Base-by-base conservation (phyloP, 2,888 invertebrate genomes). In the Drosophila anomelani region DNA sequence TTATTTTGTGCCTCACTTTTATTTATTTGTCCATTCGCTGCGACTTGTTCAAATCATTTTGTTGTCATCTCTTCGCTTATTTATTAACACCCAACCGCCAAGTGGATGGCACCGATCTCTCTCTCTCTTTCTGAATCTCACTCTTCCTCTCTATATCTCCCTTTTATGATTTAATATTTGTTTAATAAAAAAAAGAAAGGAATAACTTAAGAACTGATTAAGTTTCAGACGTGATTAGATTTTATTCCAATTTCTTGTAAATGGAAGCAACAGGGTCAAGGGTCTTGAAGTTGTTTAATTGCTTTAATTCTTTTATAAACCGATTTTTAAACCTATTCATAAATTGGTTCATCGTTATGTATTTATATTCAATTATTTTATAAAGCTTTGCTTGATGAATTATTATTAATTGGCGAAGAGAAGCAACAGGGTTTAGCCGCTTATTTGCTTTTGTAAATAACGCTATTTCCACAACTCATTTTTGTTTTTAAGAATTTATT, bases 31-130 rank as follows among this genome's bases (percentile, higher is more conserved):
- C 49, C 43, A 57, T 72, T 56, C 57, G 36, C 20, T 32, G 39
- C 47, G 55, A 60, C 61, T 67, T 60, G 64, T 61, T 67, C 53
- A 59, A 58, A 75, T 64, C 61, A 70, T 61, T 70, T 79, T 74
- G 70, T 54, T 80, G 76, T 71, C 77, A 73, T 49, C 51, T 51
- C 51, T 57, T 62, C 63, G 64, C 64, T 70, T 60, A 71, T 85
- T 82, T 80, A 83, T 84, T 84, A 88, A 73, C 83, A 88, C 83
- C 68, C 54, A 38, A 56, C 56, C 59, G 83, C 20, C 71, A 87
- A 79, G 59, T 66, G 57, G 57, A 49, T 23, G 43, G 26, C 38
- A 38, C 51, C 41, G 39, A 13, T 57, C 20, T 20, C 23, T 17
- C 20, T 23, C 23, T 23, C 23, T 23, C 20, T 41, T n/a, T n/a